These are phyloP conservation scores for Falco cherrug DNA, from an alignment of 2,797 vertebrate species.

Conservation along the genomic window DNA sequence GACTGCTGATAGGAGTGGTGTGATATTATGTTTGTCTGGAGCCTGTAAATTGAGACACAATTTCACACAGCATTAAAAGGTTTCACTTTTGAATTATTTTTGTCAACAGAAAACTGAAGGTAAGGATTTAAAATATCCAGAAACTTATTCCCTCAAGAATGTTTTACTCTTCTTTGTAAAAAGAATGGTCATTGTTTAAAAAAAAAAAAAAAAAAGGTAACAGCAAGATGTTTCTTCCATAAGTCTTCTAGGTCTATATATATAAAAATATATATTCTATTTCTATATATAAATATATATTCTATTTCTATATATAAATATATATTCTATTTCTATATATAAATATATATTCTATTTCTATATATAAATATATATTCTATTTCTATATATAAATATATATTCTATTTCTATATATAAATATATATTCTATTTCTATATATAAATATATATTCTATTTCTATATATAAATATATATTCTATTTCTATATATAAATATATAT, in stretches of 20 bases:
- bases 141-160: background rate
- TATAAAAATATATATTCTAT: no score
- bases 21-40: conserved; percentile 91
- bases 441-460: no score
- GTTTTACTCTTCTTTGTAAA: background rate
- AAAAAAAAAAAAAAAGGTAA: background rate
- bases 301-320: no score
- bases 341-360: no score
- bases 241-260: background rate
- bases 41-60: conserved; percentile 79
- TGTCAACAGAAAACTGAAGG: background rate
- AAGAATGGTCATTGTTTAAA: background rate
- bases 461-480: no score
- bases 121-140: background rate
- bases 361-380: no score
- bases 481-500: no score
- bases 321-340: no score
- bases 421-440: no score
- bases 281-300: no score
- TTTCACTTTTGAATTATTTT: background rate
- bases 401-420: no score
- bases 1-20: conserved; percentile 90
- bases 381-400: no score
- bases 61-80: background rate
- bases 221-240: background rate